Percentiles rank a stretch among this genome's conserved stretches.
Conservation (phyloP, 2,113 vertebrate species). For the Clarias magur region DNA sequence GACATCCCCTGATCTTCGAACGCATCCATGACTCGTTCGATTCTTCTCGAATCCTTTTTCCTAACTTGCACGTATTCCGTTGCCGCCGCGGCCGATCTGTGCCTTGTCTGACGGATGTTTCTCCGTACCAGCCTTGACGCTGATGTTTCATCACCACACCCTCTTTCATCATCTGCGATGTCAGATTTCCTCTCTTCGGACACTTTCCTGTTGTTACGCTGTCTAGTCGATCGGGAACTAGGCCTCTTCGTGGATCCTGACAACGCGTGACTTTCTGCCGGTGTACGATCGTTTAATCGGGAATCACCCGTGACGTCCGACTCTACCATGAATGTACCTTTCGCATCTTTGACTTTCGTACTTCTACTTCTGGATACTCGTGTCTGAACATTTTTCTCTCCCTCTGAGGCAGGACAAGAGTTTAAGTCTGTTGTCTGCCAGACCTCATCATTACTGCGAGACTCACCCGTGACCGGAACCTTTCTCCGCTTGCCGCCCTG, state of each 20-base stretch:
- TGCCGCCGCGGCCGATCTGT: neutral
- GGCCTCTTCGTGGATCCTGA: neutral
- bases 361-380: neutral
- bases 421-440: neutral
- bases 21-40: neutral
- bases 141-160: neutral
- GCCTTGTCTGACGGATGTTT: neutral
- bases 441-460: neutral
- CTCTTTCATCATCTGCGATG: no score
- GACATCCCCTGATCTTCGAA: constrained; percentile 29
- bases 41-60: neutral
- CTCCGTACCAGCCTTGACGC: neutral
- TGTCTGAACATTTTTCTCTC: neutral
- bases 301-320: neutral
- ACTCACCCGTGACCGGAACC: neutral
- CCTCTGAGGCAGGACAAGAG: neutral
- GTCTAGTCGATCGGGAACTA: neutral
- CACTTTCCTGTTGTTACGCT: neutral
- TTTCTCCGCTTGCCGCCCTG: constrained; percentile 11
- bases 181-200: neutral
- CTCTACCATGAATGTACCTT: neutral
- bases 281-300: neutral
- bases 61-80: neutral
- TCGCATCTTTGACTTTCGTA: neutral
- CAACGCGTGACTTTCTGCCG: neutral